Percentiles rank a stretch among this genome's conserved stretches.
Evolutionary conservation across 2,113 vertebrate species (phyloP).

Genomic region (Bombycilla garrulus): DNA sequence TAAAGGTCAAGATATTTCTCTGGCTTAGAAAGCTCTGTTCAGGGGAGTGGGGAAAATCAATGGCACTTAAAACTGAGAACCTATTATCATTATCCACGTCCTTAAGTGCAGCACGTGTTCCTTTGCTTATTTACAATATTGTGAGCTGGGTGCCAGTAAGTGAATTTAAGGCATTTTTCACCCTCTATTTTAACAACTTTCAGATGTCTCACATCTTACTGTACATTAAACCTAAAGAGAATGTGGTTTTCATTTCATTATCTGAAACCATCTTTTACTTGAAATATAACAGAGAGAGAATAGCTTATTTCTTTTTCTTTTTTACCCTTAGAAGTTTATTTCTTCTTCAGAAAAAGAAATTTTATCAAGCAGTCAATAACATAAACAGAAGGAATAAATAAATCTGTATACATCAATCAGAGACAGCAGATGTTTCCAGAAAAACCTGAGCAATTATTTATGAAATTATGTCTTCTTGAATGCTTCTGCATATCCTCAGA

Average conservation of each 20-base stretch:
- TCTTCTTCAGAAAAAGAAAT: constrained; percentile 52
- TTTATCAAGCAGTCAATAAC: constrained; percentile 40
- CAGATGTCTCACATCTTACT: not conserved
- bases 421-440: constrained; percentile 51
- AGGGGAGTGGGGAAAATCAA: not conserved
- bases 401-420: constrained; percentile 47
- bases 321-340: not conserved
- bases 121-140: not conserved
- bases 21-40: constrained; percentile 8
- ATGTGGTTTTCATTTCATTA: not conserved
- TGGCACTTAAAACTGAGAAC: constrained; percentile 41
- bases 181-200: not conserved
- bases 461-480: constrained; percentile 75
- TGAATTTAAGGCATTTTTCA: not conserved
- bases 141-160: not conserved
- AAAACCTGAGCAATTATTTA: constrained; percentile 76
- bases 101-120: not conserved
- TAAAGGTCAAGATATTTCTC: constrained; percentile 39
- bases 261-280: not conserved
- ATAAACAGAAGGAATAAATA: constrained; percentile 68
- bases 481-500: constrained; percentile 32
- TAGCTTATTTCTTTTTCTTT: not conserved
- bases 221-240: not conserved
- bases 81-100: not conserved
- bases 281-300: not conserved